phyloP scores from a whole-genome alignment of 2,888 invertebrate genomes.

The Lepidochrysops patricia region DNA sequence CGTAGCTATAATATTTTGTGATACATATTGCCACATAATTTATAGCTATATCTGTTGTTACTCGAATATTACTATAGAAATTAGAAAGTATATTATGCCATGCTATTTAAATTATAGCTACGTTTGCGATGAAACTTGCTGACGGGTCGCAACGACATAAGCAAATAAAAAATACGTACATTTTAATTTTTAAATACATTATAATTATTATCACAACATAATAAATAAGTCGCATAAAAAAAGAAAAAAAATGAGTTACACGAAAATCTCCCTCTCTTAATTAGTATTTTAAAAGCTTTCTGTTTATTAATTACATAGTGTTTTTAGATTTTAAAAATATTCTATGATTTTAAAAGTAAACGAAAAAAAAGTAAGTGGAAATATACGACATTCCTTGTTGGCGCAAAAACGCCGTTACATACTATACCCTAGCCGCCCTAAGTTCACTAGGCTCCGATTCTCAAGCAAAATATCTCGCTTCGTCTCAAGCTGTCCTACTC shows the following conservation, averaged over 20 bases:
- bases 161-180: conserved; percentile 11
- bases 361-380: conserved; percentile 25
- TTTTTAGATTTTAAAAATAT: conserved; percentile 57
- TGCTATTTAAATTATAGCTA: too few species aligned
- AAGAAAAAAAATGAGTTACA: conserved; percentile 44
- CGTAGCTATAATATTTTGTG: too few species aligned
- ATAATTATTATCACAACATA: conserved; percentile 45
- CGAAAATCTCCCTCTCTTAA: conserved; percentile 45
- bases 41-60: too few species aligned
- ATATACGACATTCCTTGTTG: conserved; percentile 44
- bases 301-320: conserved; percentile 49
- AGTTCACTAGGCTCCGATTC: too few species aligned
- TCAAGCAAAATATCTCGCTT: too few species aligned
- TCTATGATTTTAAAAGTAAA: conserved; percentile 29
- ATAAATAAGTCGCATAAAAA: conserved; percentile 52
- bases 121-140: too few species aligned
- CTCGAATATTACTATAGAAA: too few species aligned
- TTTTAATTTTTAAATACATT: conserved; percentile 31
- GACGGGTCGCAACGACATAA: neutral
- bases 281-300: conserved; percentile 55
- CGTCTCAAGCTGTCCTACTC: too few species aligned
- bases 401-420: neutral
- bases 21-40: too few species aligned
- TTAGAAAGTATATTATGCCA: too few species aligned
- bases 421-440: neutral